Evolutionary conservation across 2,888 invertebrate genomes (phyloP).

Genomic region (Brachypalpus laphriformis): DNA sequence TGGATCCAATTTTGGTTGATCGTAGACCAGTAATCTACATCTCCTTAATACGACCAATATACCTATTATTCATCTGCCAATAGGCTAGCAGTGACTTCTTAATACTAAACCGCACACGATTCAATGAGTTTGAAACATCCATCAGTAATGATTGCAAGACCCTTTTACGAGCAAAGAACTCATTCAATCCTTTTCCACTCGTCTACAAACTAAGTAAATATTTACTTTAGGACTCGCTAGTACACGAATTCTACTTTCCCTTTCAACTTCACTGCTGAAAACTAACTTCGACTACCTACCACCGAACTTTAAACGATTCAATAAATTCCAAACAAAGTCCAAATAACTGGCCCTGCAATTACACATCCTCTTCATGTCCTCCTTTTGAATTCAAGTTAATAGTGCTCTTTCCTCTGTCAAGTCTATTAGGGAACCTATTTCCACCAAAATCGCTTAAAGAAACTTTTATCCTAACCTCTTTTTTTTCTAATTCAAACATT

Average conservation of each 20-base stretch:
- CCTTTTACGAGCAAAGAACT: no score
- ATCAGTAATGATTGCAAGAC: no score
- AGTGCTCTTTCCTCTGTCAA: background rate
- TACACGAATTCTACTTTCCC: no score
- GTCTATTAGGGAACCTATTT: background rate
- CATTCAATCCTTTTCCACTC: no score
- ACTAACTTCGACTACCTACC: background rate
- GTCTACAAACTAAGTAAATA: no score
- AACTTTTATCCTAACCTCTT: background rate
- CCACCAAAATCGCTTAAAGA: slow-evolving; percentile 1
- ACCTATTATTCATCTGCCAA: no score
- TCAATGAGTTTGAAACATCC: background rate
- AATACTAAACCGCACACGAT: background rate
- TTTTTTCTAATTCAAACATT: slow-evolving; percentile 8
- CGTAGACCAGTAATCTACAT: no score
- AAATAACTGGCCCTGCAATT: background rate
- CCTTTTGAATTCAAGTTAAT: background rate
- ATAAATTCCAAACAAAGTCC: background rate
- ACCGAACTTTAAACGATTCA: background rate
- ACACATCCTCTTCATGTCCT: background rate
- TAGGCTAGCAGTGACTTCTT: background rate
- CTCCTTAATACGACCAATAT: no score
- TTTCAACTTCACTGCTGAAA: no score
- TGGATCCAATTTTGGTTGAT: no score
- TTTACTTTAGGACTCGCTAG: no score